Evolutionary conservation across 2,797 vertebrate species (phyloP).

Genomic region (Leuciscus waleckii): DNA sequence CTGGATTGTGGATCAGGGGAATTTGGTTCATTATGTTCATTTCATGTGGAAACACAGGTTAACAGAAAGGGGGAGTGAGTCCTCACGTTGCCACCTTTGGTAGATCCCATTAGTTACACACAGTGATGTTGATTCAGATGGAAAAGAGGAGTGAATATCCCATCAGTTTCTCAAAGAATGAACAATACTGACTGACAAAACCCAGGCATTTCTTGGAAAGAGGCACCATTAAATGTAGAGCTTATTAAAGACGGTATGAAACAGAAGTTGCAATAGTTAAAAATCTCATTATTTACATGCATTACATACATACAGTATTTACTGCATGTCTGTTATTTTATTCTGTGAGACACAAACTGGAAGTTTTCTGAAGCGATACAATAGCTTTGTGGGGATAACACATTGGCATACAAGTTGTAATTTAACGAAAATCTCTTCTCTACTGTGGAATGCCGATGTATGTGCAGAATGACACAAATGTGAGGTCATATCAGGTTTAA

Average conservation of each 20-base stretch:
- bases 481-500: background rate
- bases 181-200: background rate
- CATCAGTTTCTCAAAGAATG: background rate
- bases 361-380: background rate
- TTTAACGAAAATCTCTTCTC: background rate
- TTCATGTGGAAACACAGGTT: conserved; percentile 17
- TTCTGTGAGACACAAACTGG: background rate
- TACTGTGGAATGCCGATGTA: background rate
- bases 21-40: conserved; percentile 11
- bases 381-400: background rate
- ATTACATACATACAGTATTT: background rate
- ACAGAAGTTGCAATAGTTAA: background rate
- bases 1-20: background rate
- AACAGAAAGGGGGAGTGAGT: background rate
- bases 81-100: background rate
- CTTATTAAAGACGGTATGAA: background rate
- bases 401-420: background rate
- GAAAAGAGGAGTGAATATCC: background rate
- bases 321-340: background rate
- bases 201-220: background rate
- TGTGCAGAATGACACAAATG: background rate
- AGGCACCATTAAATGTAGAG: background rate
- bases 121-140: background rate
- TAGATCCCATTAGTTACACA: conserved; percentile 1
- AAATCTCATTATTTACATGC: background rate